These are phyloP conservation scores for Hyposoter dolosus DNA, from an alignment of 2,888 invertebrate species.

Conservation along the genomic window DNA sequence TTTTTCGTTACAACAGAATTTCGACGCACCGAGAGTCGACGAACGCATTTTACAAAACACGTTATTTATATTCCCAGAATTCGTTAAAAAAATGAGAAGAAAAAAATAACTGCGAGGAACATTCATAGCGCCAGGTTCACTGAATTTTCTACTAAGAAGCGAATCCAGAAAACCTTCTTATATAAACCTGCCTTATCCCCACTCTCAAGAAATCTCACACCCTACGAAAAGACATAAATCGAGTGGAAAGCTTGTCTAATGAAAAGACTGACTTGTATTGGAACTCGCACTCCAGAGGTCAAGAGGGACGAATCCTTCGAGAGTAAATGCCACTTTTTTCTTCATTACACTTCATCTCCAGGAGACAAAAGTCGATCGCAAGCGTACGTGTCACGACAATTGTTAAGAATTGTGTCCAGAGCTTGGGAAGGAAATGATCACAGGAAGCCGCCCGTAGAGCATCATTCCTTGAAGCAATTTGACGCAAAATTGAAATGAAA, in stretches of 20 bases:
- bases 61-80: neutral
- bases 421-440: neutral
- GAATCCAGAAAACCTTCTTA: constrained; percentile 48
- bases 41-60: constrained; percentile 20
- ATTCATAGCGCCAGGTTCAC: constrained; percentile 37
- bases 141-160: constrained; percentile 38
- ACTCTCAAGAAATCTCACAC: constrained; percentile 18
- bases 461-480: neutral
- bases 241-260: constrained; percentile 56
- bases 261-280: constrained; percentile 59
- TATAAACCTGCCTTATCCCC: constrained; percentile 66
- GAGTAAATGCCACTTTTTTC: constrained; percentile 17
- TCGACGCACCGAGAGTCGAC: constrained; percentile 46
- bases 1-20: neutral
- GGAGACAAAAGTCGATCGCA: neutral
- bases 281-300: constrained; percentile 23
- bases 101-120: constrained; percentile 23
- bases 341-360: constrained; percentile 22
- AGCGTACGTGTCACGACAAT: constrained; percentile 30
- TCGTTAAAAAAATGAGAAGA: constrained; percentile 2
- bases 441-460: neutral
- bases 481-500: neutral
- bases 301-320: constrained; percentile 33
- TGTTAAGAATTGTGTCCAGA: constrained; percentile 49
- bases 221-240: constrained; percentile 59